phyloP scores from a whole-genome alignment of 2,888 invertebrate genomes.

The Osedax fenrisi region DNA sequence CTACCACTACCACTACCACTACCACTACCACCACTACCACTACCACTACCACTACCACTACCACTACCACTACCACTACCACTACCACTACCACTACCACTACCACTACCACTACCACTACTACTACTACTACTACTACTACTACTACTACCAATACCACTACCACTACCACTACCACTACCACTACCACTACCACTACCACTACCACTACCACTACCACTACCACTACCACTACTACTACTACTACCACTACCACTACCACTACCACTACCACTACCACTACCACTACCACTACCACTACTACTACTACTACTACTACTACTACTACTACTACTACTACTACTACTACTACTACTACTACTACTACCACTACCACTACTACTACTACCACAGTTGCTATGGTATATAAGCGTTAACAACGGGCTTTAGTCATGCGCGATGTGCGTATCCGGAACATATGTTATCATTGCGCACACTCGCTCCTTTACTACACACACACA shows the following conservation, averaged over 20 bases:
- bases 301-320: neutral
- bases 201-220: neutral
- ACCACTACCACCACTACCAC: conserved; percentile 6
- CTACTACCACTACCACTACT: neutral
- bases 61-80: conserved; percentile 10
- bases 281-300: neutral
- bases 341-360: neutral
- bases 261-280: neutral
- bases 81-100: conserved; percentile 8
- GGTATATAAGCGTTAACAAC: no score
- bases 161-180: neutral
- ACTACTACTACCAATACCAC: neutral
- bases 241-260: neutral
- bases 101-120: neutral
- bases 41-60: conserved; percentile 11
- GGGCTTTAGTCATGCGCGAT: no score
- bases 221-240: neutral
- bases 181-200: neutral
- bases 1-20: conserved; percentile 8
- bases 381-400: no score
- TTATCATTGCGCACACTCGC: no score
- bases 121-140: neutral
- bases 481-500: no score
- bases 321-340: neutral
- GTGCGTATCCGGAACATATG: no score